Base-by-base conservation (phyloP, 2,888 invertebrate species). In the Sepiola atlantica region DNA sequence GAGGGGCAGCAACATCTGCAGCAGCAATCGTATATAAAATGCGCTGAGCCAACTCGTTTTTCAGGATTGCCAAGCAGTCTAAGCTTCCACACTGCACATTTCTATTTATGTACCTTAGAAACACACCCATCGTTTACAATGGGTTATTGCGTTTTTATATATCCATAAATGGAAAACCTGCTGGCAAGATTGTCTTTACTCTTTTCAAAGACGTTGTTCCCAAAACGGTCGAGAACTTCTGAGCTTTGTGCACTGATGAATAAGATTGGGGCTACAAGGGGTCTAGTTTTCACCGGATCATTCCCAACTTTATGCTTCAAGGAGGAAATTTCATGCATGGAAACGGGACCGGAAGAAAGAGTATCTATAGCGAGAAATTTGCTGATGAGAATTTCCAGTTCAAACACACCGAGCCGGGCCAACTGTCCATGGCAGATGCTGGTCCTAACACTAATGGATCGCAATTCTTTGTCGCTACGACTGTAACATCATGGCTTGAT, bases 401-500 rank as follows among this genome's bases (percentile, higher is more conserved):
- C 97, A 99, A 99, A 98, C 99, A 99, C 98, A 98, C 98, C 94
- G 99, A 98, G 95, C 98, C 99, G 95, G 99, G 97, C 61, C 98
- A 98, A 94, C 98, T 99, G 97, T 99, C 99, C 35, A 99, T 99
- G 99, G 99, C 99, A 93, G 99, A 99, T 97, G 99, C 99, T 97
- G 99, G 99, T 35, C 98, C 99, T 55, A 98, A 99, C 97, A 99
- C 99, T 95, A 99, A 99, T 97, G 99, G 99, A 94, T 99, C 99
- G 14, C 99, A 99, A 97, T 99, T 99, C 98, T 99, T 99, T 97
- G 97, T 98, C 95, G 99, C 96, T 94, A 97, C 99, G 95, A 98
- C 98, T 90, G 98, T 99, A 97, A 99, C 99, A 93, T 98, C 98
- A 94, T 99, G 99, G 99, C 98, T 99, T 97, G 99, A 99, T 97